Base-by-base conservation (phyloP, 2,888 invertebrate species). In the Asteroscopus sphinx region DNA sequence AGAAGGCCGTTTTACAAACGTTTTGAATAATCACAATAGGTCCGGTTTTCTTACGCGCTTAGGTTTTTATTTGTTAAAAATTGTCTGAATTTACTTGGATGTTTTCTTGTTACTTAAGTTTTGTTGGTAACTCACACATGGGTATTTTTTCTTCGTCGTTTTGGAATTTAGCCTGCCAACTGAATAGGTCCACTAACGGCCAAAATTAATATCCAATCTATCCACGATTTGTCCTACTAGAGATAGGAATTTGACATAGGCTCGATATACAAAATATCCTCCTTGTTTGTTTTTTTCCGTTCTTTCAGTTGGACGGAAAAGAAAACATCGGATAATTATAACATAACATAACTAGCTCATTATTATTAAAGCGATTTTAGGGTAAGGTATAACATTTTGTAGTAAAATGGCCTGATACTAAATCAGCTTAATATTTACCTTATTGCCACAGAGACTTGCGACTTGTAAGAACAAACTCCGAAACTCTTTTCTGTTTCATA, bases 21-120 rank as follows among this genome's bases (percentile, higher is more conserved):
- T 56, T 77, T 77, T 71, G 46, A 73, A 73, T 73, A 73, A 68
- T 58, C 59, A 64, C 56, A 64, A 72, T 68, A 59, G 52, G 39
- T 63, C 54, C 57, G 39, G 56, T 65, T 51, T 53, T 68, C 58
- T 72, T 51, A 58, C 30, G 40, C 32, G 26, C 48, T 70, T 52
- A 21, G 17, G 12, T 49, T 40, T 48, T 36, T 37, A 44, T 62
- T 55, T 30, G 30, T 54, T n/a, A 16, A 66, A 55, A 52, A 52
- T 16, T 49, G 28, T 36, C 11, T 12, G 16, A 35, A 54, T 59
- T 52, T 45, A 9, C 49, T 2, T 44, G 40, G 12, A 8, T 15
- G 12, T 40, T 41, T 54, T 40, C 9, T 9, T 8, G 16, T 9
- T 47, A 16, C 0, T 11, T n/a, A 17, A 6, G 25, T 25, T 39